Conservation (phyloP, 2,113 vertebrate genomes). For the Melanerpes formicivorus region DNA sequence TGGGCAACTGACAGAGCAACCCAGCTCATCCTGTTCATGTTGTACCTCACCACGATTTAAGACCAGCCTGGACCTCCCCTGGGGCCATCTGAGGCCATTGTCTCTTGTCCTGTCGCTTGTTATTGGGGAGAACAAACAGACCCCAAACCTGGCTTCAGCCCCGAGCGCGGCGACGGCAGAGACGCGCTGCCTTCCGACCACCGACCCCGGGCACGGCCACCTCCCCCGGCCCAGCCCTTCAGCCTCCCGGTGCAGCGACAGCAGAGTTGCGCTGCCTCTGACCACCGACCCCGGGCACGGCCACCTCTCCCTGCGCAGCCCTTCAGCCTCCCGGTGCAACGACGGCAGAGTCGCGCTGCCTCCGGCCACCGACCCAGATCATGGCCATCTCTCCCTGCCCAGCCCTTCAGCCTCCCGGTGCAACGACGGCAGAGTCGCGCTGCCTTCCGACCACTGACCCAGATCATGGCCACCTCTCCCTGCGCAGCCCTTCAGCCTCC, state of each 20-base stretch:
- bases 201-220: background rate
- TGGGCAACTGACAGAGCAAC: fast-evolving
- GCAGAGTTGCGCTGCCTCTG: background rate
- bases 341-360: too few species aligned
- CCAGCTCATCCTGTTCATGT: fast-evolving
- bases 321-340: too few species aligned
- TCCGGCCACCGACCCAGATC: background rate
- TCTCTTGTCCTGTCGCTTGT: background rate
- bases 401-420: too few species aligned
- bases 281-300: background rate
- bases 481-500: too few species aligned
- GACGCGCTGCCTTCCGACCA: too few species aligned
- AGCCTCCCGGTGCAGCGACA: too few species aligned
- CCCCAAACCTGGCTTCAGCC: too few species aligned
- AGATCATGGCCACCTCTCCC: too few species aligned
- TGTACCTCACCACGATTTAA: background rate
- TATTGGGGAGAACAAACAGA: background rate
- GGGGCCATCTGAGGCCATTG: background rate
- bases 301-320: background rate
- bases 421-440: too few species aligned
- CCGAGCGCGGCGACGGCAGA: background rate
- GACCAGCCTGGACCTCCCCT: background rate
- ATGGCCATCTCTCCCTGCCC: background rate
- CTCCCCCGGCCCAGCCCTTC: too few species aligned
- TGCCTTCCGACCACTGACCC: too few species aligned